Conservation (phyloP, 2,888 invertebrate genomes). For the Trilocha varians region DNA sequence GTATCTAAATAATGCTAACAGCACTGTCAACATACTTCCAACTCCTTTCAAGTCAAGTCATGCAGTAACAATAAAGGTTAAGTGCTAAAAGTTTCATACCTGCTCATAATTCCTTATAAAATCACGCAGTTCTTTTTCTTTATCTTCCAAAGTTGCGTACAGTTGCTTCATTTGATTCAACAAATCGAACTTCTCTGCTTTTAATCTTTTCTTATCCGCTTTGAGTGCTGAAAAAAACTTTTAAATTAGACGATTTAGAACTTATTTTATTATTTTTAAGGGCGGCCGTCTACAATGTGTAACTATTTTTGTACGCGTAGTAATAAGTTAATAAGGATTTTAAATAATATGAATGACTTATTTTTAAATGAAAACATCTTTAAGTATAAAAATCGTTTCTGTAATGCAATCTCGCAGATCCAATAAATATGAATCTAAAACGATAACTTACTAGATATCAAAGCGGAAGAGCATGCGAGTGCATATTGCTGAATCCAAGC, state of each 20-base stretch:
- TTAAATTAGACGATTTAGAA: slow-evolving; percentile 7
- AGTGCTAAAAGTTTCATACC: slow-evolving; percentile 44
- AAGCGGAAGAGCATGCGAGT: slow-evolving; percentile 3
- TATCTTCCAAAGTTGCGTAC: slow-evolving; percentile 93
- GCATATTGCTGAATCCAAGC: not conserved
- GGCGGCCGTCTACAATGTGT: too few relatives aligned
- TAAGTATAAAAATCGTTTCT: not conserved
- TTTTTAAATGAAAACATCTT: not conserved
- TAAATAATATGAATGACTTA: not conserved
- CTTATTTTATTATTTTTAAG: too few relatives aligned
- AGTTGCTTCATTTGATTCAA: slow-evolving; percentile 95
- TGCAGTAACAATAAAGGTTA: too few relatives aligned
- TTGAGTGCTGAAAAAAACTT: slow-evolving; percentile 77
- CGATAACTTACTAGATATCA: slow-evolving; percentile 13
- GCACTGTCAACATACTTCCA: too few relatives aligned
- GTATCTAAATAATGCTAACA: too few relatives aligned
- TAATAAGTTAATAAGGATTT: too few relatives aligned
- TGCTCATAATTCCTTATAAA: slow-evolving; percentile 96
- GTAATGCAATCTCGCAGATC: not conserved
- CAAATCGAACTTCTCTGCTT: slow-evolving; percentile 94
- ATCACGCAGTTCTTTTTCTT: slow-evolving; percentile 93
- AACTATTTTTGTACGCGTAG: too few relatives aligned
- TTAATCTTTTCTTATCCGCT: slow-evolving; percentile 90
- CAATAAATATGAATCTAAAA: slow-evolving; percentile 7
- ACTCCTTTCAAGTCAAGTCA: too few relatives aligned